Evolutionary conservation across 2,113 vertebrate genomes (phyloP), one percentile per base, ranked within the genome.

Genomic region (Raja brachyura): DNA sequence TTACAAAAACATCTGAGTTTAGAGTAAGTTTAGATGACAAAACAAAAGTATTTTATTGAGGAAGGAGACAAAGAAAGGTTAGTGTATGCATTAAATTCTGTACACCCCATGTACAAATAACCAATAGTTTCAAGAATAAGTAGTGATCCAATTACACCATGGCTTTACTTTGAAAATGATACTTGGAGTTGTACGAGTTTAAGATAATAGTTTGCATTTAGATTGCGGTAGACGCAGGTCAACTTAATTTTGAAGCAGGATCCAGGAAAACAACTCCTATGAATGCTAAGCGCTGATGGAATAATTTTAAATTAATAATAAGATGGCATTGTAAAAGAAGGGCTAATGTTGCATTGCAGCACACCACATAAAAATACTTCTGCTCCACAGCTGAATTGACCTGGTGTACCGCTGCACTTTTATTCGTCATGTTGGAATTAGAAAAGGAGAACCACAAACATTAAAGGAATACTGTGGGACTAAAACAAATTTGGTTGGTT

Each of bases 181-280:
- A 54, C 90, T 74, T 33, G 59, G 59, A 68, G 90, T 92, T 73
- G 39, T 22, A 13, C 9, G 54, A 92, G 33, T 92, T 92, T 92
- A 92, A 92, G 68, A 92, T 92, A 74, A 92, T 92, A 92, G 90
- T 92, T 92, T 92, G 68, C 90, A 92, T 92, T 92, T 92, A 92
- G 90, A 74, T 92, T 92, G 90, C 68, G 54, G 66, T 73, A 73
- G 54, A 74, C 33, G 25, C 68, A 8, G 90, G 90, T 92, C 90
- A 92, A 92, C 90, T 92, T 92, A 92, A 92, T 92, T 92, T 92
- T 92, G 68, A 92, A 92, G 33, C 66, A 28, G 68, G 18, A 73
- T 92, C 88, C 25, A 74, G 73, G 68, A 70, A 92, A 48, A 92
- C 73, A 92, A 92, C 33, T 20, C 33, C 90, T 74, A 39, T 92